These are phyloP conservation scores for Oriolus oriolus DNA, from an alignment of 2,113 vertebrate species.

Conservation along the genomic window DNA sequence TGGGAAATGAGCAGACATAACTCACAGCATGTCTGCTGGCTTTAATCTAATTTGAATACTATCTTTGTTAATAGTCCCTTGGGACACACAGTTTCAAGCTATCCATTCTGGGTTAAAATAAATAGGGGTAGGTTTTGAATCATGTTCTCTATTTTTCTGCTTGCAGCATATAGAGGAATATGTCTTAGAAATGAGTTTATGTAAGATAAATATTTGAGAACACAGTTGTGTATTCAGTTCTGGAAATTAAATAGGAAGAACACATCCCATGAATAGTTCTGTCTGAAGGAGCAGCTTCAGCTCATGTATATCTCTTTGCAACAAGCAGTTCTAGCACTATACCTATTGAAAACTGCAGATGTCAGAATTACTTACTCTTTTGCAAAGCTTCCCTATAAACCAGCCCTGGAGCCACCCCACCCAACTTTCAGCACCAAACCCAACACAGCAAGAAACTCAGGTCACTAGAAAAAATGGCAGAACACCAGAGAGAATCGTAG, in stretches of 20 bases:
- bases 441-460: neutral
- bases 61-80: constrained; percentile 12
- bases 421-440: neutral
- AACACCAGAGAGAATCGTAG: fast-evolving
- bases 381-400: fast-evolving
- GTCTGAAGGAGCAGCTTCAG: neutral
- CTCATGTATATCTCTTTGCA: neutral
- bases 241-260: neutral
- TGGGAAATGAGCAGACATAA: neutral
- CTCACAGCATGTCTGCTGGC: neutral
- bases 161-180: neutral
- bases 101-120: neutral
- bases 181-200: neutral
- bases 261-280: neutral
- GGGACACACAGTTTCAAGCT: neutral
- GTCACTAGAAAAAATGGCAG: neutral
- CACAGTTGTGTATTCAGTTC: neutral
- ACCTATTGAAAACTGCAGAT: neutral
- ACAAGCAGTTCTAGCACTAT: neutral
- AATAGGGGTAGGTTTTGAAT: neutral
- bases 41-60: constrained; percentile 36
- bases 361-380: neutral
- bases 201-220: neutral
- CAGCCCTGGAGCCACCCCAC: neutral
- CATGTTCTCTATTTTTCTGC: neutral